phyloP scores from a whole-genome alignment of 53 echinoderm and acorn worm genomes.

The Echinarachnius parma region DNA sequence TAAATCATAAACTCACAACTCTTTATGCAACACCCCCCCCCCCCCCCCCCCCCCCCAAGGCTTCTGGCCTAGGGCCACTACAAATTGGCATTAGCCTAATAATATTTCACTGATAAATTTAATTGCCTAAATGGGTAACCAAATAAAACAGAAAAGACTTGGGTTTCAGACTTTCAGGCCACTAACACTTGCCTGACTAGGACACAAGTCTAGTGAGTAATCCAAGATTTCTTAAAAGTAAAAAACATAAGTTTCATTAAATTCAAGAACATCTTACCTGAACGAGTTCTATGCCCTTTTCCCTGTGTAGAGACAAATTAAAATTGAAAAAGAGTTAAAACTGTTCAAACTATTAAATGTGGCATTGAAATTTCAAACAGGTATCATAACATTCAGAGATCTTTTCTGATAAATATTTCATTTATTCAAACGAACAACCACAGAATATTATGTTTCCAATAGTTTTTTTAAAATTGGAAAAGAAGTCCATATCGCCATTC shows the following conservation, averaged over 20 bases:
- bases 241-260: not conserved
- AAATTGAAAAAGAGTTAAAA: not conserved
- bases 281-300: slow-evolving; percentile 18
- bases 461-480: no score
- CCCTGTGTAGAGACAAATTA: not conserved
- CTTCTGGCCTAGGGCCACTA: no score
- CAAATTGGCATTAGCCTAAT: not conserved
- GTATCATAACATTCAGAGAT: not conserved
- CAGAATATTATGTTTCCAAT: no score
- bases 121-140: not conserved
- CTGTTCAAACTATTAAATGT: not conserved
- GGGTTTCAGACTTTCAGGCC: no score
- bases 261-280: slow-evolving; percentile 7
- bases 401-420: not conserved
- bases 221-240: not conserved
- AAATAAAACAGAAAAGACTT: no score
- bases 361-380: not conserved
- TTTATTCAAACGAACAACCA: no score
- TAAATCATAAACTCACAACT: no score
- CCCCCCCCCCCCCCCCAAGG: no score
- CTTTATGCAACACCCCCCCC: no score
- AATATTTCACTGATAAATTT: not conserved
- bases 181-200: no score
- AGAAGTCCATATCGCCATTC: no score
- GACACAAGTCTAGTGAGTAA: no score